Evolutionary conservation across 2,113 vertebrate genomes (phyloP).

Genomic region (Bolborhynchus lineola): DNA sequence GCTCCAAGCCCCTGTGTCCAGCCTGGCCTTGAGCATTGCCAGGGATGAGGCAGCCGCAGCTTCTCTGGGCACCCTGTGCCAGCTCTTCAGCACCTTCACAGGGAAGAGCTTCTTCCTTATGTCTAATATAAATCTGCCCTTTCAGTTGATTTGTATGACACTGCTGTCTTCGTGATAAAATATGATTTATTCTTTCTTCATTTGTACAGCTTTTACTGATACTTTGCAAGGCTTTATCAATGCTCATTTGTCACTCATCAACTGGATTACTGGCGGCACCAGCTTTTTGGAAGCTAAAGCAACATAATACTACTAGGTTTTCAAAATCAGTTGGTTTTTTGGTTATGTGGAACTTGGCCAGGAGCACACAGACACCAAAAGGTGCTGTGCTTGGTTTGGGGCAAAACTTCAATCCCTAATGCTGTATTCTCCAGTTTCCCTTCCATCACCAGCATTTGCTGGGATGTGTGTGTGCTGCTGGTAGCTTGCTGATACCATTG

Average conservation of each 20-base stretch:
- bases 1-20: not conserved
- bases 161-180: not conserved
- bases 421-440: not conserved
- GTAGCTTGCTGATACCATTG: not conserved
- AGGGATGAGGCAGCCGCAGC: not conserved
- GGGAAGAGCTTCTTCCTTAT: not conserved
- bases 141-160: not conserved
- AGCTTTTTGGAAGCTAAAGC: not conserved
- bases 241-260: not conserved
- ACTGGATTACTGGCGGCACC: not conserved
- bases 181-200: not conserved
- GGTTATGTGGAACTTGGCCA: not conserved
- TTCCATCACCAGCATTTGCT: not conserved
- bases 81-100: not conserved
- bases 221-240: not conserved
- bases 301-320: not conserved
- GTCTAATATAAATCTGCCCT: not conserved
- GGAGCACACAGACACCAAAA: not conserved
- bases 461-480: not conserved
- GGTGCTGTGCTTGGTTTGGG: not conserved
- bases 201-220: not conserved
- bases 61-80: not conserved
- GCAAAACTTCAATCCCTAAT: not conserved
- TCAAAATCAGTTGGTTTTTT: not conserved
- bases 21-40: not conserved